Percentiles rank a stretch among this genome's conserved stretches.
Evolutionary conservation across 2,888 invertebrate species (phyloP).

Genomic region (Caenorhabditis afra): DNA sequence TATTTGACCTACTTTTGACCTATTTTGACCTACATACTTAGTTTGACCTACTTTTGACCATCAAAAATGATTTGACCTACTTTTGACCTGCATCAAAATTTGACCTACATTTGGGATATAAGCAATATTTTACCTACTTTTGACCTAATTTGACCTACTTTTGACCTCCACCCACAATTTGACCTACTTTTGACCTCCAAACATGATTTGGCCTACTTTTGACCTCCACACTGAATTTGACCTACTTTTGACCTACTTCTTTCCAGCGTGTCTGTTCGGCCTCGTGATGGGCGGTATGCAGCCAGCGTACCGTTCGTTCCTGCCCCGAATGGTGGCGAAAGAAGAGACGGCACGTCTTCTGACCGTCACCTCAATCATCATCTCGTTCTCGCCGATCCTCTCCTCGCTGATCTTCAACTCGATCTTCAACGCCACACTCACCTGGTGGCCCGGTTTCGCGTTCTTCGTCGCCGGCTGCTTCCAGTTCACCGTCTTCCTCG

Average conservation of each 20-base stretch:
- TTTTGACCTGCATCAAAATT: too few relatives aligned
- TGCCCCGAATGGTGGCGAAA: constrained; percentile 78
- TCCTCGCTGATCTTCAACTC: constrained; percentile 74
- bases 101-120: too few relatives aligned
- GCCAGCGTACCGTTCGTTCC: constrained; percentile 75
- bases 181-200: background rate
- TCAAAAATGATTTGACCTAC: too few relatives aligned
- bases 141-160: background rate
- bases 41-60: background rate
- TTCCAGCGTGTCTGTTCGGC: constrained; percentile 70
- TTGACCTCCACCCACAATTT: too few relatives aligned
- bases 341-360: constrained; percentile 77
- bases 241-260: background rate
- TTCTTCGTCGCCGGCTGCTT: constrained; percentile 73
- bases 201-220: background rate
- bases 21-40: background rate
- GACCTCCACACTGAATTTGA: background rate
- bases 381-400: constrained; percentile 74
- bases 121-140: background rate
- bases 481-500: constrained; percentile 66
- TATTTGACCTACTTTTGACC: background rate
- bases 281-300: constrained; percentile 72
- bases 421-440: constrained; percentile 72
- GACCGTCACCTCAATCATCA: constrained; percentile 69
- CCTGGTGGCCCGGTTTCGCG: constrained; percentile 77